Evolutionary conservation across 2,888 invertebrate genomes (phyloP).

Genomic region (Brachylomia viminalis): DNA sequence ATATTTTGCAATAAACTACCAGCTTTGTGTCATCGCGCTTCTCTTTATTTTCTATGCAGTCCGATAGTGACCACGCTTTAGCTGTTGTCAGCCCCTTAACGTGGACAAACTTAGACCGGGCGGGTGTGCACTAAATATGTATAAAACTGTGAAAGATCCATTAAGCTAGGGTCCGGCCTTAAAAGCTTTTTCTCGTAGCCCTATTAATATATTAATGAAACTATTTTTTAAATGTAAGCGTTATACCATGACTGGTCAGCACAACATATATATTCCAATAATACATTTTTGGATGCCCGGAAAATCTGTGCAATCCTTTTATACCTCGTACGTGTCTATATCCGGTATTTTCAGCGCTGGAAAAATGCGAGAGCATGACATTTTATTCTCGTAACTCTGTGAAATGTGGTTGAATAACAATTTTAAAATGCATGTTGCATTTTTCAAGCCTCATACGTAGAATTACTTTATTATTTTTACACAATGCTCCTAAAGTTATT

Average conservation of each 20-base stretch:
- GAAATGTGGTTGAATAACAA: slow-evolving; percentile 47
- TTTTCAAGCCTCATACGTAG: not conserved
- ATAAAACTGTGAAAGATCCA: slow-evolving; percentile 3
- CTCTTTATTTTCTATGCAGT: too few species aligned
- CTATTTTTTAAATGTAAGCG: slow-evolving; percentile 3
- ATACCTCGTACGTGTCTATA: slow-evolving; percentile 25
- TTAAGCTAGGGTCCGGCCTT: not conserved
- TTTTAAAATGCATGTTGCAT: slow-evolving; percentile 47
- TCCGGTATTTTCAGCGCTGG: slow-evolving; percentile 31
- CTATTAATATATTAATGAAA: not conserved
- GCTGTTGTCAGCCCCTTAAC: too few species aligned
- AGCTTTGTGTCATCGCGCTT: too few species aligned
- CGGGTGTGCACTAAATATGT: not conserved
- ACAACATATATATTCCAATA: slow-evolving; percentile 15
- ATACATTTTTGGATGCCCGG: slow-evolving; percentile 30
- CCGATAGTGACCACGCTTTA: too few species aligned
- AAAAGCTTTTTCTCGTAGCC: slow-evolving; percentile 21
- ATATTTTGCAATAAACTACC: too few species aligned
- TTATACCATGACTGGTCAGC: not conserved
- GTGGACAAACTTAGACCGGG: not conserved
- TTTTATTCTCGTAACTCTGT: slow-evolving; percentile 25
- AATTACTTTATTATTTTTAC: not conserved
- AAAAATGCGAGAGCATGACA: slow-evolving; percentile 30
- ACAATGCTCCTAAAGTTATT: not conserved
- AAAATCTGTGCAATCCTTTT: slow-evolving; percentile 39